Base-by-base conservation (phyloP, 2,797 vertebrate genomes). In the Jordanella pulchra region DNA sequence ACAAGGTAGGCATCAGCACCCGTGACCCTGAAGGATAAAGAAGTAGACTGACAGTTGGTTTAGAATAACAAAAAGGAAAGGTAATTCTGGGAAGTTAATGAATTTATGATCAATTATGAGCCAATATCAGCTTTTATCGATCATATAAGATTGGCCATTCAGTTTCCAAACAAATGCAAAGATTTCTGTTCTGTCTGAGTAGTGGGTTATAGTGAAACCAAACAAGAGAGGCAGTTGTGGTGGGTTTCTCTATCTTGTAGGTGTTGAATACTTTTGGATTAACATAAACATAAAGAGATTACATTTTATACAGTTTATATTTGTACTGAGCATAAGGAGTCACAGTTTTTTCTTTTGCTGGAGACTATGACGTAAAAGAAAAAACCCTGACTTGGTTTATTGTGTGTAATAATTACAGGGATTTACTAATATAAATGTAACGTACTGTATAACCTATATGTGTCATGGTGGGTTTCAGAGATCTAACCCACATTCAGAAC, bases 61-160 rank as follows among this genome's bases (percentile, higher is more conserved):
- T 1, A 23, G 7, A 35, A 21, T 32, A 32, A 58, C 17, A 10
- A 32, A 58, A 9, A 58, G 18, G 6, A 32, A 1, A 23, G 56
- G 9, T 11, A 21, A 18, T 21, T 56, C 10, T 18, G 28, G 15
- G 53, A 13, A n/a, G n/a, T n/a, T n/a, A n/a, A 17, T 6, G 17
- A 15, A 27, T 28, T 2, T 17, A 9, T 17, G 17, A 2, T 4
- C 9, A 56, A 27, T 56, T 27, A 28, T 28, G 13, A 27, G 4
- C 6, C 28, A 1, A 17, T 11, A 39, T 39, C 35, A 39, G 35
- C 6, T 58, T 21, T 30, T 32, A 58, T 7, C 17, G 10, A 27
- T 18, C 27, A 28, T 27, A 7, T 15, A 15, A 32, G 56, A 32
- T 17, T 0, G 64, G 44, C 75, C 85, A 82, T 77, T 83, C 78